These are phyloP conservation scores for Cephalotes varians DNA, from an alignment of 2,888 invertebrate species.

Conservation along the genomic window DNA sequence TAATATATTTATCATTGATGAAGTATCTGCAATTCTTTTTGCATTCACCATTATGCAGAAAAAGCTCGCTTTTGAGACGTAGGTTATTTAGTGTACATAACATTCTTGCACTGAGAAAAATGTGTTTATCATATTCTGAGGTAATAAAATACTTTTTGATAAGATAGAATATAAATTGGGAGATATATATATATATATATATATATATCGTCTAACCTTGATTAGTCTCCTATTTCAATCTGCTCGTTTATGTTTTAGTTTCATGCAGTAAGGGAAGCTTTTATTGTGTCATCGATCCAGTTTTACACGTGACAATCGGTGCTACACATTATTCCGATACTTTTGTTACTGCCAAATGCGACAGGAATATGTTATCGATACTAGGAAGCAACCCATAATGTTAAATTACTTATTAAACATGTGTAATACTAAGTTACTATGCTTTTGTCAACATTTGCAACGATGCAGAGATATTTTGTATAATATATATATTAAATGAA, in stretches of 20 bases:
- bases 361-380: conserved; percentile 60
- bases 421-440: conserved; percentile 56
- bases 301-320: conserved; percentile 68
- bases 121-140: conserved; percentile 42
- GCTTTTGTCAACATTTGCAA: conserved; percentile 64
- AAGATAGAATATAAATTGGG: conserved; percentile 47
- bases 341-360: conserved; percentile 76
- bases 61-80: conserved; percentile 35
- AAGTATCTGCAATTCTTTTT: conserved; percentile 33
- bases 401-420: conserved; percentile 57
- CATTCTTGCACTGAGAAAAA: conserved; percentile 31
- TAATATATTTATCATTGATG: conserved; percentile 45
- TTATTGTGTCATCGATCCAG: conserved; percentile 54
- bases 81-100: conserved; percentile 52
- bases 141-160: conserved; percentile 49
- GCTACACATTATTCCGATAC: conserved; percentile 69
- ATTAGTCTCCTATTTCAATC: conserved; percentile 32
- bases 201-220: conserved; percentile 9
- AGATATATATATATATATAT: no score
- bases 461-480: conserved; percentile 70
- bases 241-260: conserved; percentile 33
- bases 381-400: conserved; percentile 53
- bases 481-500: conserved; percentile 67
- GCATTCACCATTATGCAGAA: conserved; percentile 27
- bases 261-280: conserved; percentile 37